Evolutionary conservation across 2,797 vertebrate species (phyloP).

Genomic region (Otus scops): DNA sequence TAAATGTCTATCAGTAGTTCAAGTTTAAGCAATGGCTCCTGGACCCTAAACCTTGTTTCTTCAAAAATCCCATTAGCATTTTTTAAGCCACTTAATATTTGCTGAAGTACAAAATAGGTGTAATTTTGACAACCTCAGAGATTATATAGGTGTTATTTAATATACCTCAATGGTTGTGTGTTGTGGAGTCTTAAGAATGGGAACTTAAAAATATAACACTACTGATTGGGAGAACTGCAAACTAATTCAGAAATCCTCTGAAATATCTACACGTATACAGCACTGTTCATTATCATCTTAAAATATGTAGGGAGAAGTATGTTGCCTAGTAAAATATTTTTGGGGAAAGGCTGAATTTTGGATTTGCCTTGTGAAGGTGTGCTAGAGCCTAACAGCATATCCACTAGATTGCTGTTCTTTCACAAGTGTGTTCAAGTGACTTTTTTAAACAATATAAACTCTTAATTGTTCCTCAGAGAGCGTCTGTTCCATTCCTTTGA

Average conservation of each 20-base stretch:
- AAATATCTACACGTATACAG: not conserved
- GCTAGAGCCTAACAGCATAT: not conserved
- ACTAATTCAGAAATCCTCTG: not conserved
- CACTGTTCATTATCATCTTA: not conserved
- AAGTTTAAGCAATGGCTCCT: not conserved
- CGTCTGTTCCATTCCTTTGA: not conserved
- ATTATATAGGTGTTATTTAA: not conserved
- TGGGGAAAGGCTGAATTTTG: not conserved
- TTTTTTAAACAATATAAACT: not conserved
- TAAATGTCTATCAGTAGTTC: not conserved
- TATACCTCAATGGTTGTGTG: not conserved
- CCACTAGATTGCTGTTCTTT: not conserved
- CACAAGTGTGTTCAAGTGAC: not conserved
- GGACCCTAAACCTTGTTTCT: not conserved
- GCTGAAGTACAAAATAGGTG: not conserved
- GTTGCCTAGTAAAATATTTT: not conserved
- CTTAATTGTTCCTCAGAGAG: not conserved
- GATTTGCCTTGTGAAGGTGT: not conserved
- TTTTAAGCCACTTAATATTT: not conserved
- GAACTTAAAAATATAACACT: not conserved
- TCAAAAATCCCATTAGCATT: not conserved
- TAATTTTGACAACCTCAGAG: not conserved
- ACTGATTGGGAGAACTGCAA: not conserved
- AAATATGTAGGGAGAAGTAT: not conserved
- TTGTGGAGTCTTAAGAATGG: not conserved